Evolutionary conservation across 2,888 invertebrate genomes (phyloP).

Genomic region (Drosophila antonietae): DNA sequence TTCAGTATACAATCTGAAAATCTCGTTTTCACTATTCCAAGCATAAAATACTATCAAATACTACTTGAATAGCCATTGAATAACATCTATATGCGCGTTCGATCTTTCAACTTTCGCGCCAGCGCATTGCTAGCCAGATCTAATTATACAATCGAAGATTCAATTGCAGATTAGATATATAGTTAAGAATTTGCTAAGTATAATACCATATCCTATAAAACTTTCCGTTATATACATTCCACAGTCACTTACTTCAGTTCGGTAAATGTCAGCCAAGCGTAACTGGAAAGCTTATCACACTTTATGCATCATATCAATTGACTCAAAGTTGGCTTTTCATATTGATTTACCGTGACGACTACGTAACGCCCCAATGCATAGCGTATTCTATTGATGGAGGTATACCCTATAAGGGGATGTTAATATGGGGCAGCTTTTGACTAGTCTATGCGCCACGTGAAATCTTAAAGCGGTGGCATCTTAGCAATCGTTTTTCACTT

Average conservation of each 20-base stretch:
- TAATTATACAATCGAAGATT: neutral
- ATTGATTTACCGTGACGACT: slow-evolving; percentile 11
- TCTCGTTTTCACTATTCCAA: neutral
- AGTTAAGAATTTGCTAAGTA: neutral
- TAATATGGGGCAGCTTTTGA: neutral
- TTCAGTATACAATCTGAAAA: neutral
- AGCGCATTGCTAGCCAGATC: neutral
- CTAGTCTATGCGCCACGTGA: neutral
- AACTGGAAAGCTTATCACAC: slow-evolving; percentile 13
- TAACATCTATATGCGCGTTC: neutral
- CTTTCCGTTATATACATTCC: no score
- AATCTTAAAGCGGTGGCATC: neutral
- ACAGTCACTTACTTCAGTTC: slow-evolving; percentile 1
- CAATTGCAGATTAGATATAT: neutral
- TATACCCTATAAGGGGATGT: neutral
- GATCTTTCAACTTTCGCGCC: neutral
- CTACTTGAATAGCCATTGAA: neutral
- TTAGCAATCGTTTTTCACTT: neutral
- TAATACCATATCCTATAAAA: neutral
- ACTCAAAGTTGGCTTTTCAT: neutral
- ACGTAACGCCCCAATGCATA: slow-evolving; percentile 15
- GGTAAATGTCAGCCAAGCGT: slow-evolving; percentile 4
- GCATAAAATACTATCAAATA: slow-evolving; percentile 3
- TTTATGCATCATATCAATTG: slow-evolving; percentile 9
- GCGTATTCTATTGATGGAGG: neutral